Evolutionary conservation across 2,888 invertebrate genomes (phyloP).

Genomic region (Stegophylla sp.): DNA sequence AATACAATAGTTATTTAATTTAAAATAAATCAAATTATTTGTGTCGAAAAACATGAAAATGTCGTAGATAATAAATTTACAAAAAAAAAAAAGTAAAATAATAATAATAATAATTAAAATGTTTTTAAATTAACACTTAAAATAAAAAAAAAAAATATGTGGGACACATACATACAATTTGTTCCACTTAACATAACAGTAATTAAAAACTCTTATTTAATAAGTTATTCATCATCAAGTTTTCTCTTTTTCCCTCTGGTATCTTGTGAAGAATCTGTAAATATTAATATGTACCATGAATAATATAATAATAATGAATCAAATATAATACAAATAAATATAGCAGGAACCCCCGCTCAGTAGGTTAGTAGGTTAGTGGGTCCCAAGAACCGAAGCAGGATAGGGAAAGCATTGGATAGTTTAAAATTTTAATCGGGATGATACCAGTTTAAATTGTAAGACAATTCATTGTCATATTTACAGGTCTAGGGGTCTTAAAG

Average conservation of each 20-base stretch:
- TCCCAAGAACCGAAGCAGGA: too few relatives aligned
- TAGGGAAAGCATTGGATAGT: too few relatives aligned
- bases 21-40: constrained; percentile 42
- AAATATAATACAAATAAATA: background rate
- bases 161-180: constrained; percentile 44
- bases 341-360: too few relatives aligned
- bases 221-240: constrained; percentile 35
- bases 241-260: constrained; percentile 52
- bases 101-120: constrained; percentile 18
- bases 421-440: too few relatives aligned
- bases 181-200: constrained; percentile 53
- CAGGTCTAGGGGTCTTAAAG: too few relatives aligned
- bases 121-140: constrained; percentile 37
- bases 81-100: constrained; percentile 21
- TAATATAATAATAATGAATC: background rate
- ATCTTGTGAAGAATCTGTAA: constrained; percentile 50
- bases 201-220: constrained; percentile 6
- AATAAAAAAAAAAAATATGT: constrained; percentile 29
- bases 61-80: constrained; percentile 20
- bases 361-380: too few relatives aligned
- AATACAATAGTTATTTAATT: constrained; percentile 38
- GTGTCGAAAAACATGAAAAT: constrained; percentile 35
- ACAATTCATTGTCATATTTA: too few relatives aligned
- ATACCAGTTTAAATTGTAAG: too few relatives aligned
- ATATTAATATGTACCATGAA: background rate